phyloP scores from a whole-genome alignment of 1,140 invertebrate species.

The Mylabris phalerata region DNA sequence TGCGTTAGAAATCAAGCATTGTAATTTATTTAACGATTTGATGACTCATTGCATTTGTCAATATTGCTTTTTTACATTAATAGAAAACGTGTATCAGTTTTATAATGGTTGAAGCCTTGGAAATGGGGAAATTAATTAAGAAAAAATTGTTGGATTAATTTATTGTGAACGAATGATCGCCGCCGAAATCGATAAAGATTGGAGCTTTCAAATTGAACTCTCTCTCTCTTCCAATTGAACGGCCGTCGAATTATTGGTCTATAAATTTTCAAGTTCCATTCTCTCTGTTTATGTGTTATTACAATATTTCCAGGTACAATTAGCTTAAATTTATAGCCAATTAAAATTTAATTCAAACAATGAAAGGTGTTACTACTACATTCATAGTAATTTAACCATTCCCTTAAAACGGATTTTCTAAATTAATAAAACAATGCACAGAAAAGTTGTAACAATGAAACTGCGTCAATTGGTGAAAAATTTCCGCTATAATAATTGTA shows the following conservation, averaged over 20 bases:
- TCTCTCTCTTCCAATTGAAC: not conserved
- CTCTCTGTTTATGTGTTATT: constrained; percentile 21
- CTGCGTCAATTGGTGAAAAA: not conserved
- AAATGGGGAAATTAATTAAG: too few relatives aligned
- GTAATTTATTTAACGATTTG: constrained; percentile 22
- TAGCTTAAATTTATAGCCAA: constrained; percentile 24
- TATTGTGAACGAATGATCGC: too few relatives aligned
- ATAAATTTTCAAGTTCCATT: constrained; percentile 22
- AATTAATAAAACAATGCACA: constrained; percentile 7
- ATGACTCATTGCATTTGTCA: constrained; percentile 14
- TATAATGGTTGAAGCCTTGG: too few relatives aligned
- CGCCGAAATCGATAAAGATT: too few relatives aligned
- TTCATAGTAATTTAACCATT: constrained; percentile 7
- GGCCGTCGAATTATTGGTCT: constrained; percentile 18
- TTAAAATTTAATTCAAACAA: constrained; percentile 25
- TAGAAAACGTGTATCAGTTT: too few relatives aligned
- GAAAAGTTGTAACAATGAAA: not conserved
- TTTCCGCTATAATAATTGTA: not conserved
- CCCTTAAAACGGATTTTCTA: not conserved
- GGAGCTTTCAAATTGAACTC: too few relatives aligned
- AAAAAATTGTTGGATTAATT: not conserved
- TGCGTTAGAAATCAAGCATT: not conserved
- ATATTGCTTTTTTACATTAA: constrained; percentile 13
- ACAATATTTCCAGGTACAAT: constrained; percentile 25
- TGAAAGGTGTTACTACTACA: constrained; percentile 17